Percentiles rank a stretch among this genome's conserved stretches.
These are phyloP conservation scores for Xestoiulus laeticollis DNA, from an alignment of 2,888 invertebrate genomes.

Conservation along the genomic window DNA sequence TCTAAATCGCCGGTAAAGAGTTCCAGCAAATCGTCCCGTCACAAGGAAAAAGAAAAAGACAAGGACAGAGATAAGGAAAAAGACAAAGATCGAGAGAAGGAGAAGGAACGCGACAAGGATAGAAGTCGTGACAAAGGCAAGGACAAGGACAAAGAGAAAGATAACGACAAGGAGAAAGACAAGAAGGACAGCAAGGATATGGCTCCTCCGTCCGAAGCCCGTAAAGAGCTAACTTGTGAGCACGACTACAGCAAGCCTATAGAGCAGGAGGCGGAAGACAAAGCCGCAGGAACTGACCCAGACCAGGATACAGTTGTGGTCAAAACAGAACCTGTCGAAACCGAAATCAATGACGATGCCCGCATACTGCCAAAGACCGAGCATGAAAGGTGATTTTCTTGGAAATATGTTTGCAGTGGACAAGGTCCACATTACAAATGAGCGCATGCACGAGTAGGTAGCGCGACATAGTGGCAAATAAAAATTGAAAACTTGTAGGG, in stretches of 20 bases:
- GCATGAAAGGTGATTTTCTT: not conserved
- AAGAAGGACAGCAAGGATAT: not conserved
- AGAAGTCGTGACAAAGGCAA: slow-evolving; percentile 24
- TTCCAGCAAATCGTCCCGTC: slow-evolving; percentile 48
- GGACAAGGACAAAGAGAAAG: slow-evolving; percentile 47
- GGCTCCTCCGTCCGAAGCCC: not conserved
- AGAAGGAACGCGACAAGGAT: slow-evolving; percentile 50
- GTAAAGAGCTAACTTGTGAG: not conserved
- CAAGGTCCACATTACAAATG: no score
- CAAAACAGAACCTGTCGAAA: not conserved
- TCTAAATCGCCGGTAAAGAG: slow-evolving; percentile 50
- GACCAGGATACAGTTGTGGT: not conserved
- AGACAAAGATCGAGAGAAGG: slow-evolving; percentile 47
- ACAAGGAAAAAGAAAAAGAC: slow-evolving; percentile 48
- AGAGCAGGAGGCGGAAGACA: not conserved
- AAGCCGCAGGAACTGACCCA: not conserved
- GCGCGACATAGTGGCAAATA: no score
- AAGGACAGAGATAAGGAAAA: slow-evolving; percentile 45
- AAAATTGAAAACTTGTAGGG: no score
- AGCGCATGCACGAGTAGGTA: no score
- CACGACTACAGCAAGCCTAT: not conserved
- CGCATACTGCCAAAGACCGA: not conserved
- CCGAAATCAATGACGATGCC: not conserved
- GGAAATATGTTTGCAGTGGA: not conserved
- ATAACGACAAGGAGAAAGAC: slow-evolving; percentile 53